A percentile compares a stretch with the other conserved stretches of the same genome.
phyloP scores from a whole-genome alignment of 2,888 invertebrate species.

The Catocala nupta region DNA sequence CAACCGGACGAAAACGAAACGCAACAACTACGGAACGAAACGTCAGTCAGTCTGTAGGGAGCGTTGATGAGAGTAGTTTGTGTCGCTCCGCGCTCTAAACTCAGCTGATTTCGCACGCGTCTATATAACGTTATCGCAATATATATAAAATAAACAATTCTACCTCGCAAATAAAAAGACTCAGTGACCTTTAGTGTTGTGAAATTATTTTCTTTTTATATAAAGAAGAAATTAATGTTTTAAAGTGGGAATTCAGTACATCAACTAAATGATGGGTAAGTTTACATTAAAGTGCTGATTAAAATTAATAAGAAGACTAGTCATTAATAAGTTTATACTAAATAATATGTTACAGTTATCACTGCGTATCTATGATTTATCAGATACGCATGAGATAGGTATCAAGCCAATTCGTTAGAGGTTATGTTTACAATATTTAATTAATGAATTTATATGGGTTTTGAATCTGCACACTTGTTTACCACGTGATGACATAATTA shows the following conservation, averaged over 20 bases:
- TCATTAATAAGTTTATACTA: background rate
- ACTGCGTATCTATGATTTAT: too few species aligned
- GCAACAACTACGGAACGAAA: slow-evolving; percentile 47
- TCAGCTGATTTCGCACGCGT: slow-evolving; percentile 78
- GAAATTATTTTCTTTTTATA: slow-evolving; percentile 41
- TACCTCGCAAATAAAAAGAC: slow-evolving; percentile 54
- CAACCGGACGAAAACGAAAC: slow-evolving; percentile 56
- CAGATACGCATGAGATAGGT: too few species aligned
- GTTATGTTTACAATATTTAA: slow-evolving; percentile 48
- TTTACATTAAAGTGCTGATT: slow-evolving; percentile 25
- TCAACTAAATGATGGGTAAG: slow-evolving; percentile 70
- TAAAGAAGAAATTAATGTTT: slow-evolving; percentile 44
- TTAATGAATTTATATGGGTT: background rate
- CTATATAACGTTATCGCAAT: slow-evolving; percentile 57
- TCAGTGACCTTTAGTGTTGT: slow-evolving; percentile 64
- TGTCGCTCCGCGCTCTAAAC: slow-evolving; percentile 54
- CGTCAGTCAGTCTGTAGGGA: slow-evolving; percentile 78
- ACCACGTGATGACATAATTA: too few species aligned
- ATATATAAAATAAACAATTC: slow-evolving; percentile 51
- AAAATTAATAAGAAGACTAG: background rate
- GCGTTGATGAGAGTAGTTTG: slow-evolving; percentile 62
- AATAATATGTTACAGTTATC: too few species aligned
- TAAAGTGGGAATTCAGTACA: slow-evolving; percentile 54
- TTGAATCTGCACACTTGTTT: too few species aligned
- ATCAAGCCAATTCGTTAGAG: slow-evolving; percentile 5